Evolutionary conservation across 2,888 invertebrate species (phyloP).

Genomic region (Stenodera caucasica): DNA sequence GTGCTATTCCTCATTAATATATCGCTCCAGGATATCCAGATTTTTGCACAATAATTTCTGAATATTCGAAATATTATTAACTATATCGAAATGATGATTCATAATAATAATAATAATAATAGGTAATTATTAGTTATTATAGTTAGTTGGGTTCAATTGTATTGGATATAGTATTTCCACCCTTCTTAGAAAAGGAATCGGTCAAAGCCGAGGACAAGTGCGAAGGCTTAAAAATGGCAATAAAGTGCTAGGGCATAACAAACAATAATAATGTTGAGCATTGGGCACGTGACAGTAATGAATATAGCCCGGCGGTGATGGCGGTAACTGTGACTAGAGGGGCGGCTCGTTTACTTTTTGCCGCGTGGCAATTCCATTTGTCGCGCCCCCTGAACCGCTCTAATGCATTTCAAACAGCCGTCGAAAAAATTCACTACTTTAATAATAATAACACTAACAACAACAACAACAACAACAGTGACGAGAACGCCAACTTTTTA

Average conservation of each 20-base stretch:
- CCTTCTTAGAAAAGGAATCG: background rate
- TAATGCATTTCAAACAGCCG: constrained; percentile 32
- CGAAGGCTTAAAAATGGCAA: constrained; percentile 49
- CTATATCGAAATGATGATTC: background rate
- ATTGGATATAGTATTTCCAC: background rate
- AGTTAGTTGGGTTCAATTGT: background rate
- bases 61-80: too few species aligned
- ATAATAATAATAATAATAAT: too few species aligned
- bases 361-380: constrained; percentile 51
- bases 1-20: constrained; percentile 50
- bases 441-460: background rate
- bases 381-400: constrained; percentile 41
- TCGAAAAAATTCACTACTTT: constrained; percentile 16
- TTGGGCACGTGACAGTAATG: constrained; percentile 54
- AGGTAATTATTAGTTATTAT: too few species aligned
- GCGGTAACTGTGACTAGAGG: constrained; percentile 37
- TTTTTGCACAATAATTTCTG: too few species aligned
- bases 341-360: constrained; percentile 48
- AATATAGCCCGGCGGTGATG: constrained; percentile 48
- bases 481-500: background rate
- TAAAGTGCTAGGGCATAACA: constrained; percentile 47
- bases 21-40: constrained; percentile 41
- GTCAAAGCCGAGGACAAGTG: constrained; percentile 45
- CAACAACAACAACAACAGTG: background rate
- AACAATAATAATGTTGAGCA: constrained; percentile 44